Base-by-base conservation (phyloP, 53 echinoderm and acorn worm species). In the Antedon mediterranea region DNA sequence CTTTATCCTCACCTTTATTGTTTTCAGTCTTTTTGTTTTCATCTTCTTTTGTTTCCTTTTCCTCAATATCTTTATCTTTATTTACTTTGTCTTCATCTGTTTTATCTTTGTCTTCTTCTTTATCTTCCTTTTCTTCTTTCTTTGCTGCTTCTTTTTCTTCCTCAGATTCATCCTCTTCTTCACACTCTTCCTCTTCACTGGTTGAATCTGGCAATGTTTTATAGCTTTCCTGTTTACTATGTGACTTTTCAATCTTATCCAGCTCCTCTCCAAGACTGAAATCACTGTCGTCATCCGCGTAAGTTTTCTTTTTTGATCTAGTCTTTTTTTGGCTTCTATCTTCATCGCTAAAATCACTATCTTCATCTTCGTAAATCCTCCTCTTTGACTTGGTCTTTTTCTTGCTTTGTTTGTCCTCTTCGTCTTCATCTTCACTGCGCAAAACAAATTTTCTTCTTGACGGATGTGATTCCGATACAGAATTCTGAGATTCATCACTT, bases 401-500 rank as follows among this genome's bases (percentile, higher is more conserved):
- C 26, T 79, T 74, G 15, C 78, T 76, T 41, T 6, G 43, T 0
- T 30, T 43, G 30, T 80, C 73, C 28, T 80, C 85, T 3, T 85
- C 85, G 7, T 88, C 88, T 5, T 88, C 88, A 6, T 88, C 88
- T 32, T 93, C 93, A 37, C 93, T 93, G 71, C 89, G 86, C 71
- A 93, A 85, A 15, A 88, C 84, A 77, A 93, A 93, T 75, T 93
- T 93, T 34, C 93, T 81, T 71, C 89, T 90, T 27, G 85, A 81
- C 43, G 77, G 72, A 81, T 57, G 57, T 15, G 57, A 57, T 57
- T 57, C 57, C 57, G 23, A 34, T 32, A 71, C 72, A 73, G 44
- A 75, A 15, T n/a, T 28, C 0, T 20, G 8, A 0, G 33, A 29
- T 0, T 43, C 73, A 20, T 83, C 84, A 28, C 79, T 79, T 30